Base-by-base conservation (phyloP, 2,797 vertebrate species). In the Neoniphon sammara region DNA sequence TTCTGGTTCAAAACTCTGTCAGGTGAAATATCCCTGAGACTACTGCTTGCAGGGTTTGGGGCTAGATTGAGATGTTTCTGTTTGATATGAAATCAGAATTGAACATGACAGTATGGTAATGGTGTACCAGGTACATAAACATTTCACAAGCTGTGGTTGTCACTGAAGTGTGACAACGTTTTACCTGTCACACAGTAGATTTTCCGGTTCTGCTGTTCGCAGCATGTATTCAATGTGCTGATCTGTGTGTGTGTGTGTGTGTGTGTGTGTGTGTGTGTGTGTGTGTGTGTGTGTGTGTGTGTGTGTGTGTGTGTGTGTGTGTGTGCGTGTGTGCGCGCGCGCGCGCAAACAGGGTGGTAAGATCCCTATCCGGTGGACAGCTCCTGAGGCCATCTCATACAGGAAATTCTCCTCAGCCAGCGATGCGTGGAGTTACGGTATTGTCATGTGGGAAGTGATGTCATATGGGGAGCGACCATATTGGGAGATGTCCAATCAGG, bases 361-460 rank as follows among this genome's bases (percentile, higher is more conserved):
- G 92, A 99, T 99, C 65, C 97, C 97, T 6, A 99, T 98, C 85
- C 94, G 97, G 66, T 99, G 97, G 97, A 99, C 97, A 0, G 96
- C 97, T 58, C 97, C 97, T 1, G 97, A 99, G 90, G 97, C 97
- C 53, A 99, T 98, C 46, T 95, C 97, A 2, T 99, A 98, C 91
- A 93, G 97, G 18, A 99, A 99, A 72, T 99, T 99, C 89, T 97
- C 97, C 67, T 98, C 97, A 0, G 96, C 97, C 47, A 98, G 97
- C 0, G 97, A 98, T 0, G 94, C 95, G 0, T 98, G 97, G 97
- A 98, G 97, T 85, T 98, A 98, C 0, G 97, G 97, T 21, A 98
- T 98, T 31, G 96, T 98, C 63, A 98, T 98, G 97, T 98, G 97
- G 97, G 97, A 98, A 86, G 97, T 98, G 88, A 98, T 98, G 97